Base-by-base conservation (phyloP, 2,113 vertebrate genomes). In the Theristicus caerulescens region DNA sequence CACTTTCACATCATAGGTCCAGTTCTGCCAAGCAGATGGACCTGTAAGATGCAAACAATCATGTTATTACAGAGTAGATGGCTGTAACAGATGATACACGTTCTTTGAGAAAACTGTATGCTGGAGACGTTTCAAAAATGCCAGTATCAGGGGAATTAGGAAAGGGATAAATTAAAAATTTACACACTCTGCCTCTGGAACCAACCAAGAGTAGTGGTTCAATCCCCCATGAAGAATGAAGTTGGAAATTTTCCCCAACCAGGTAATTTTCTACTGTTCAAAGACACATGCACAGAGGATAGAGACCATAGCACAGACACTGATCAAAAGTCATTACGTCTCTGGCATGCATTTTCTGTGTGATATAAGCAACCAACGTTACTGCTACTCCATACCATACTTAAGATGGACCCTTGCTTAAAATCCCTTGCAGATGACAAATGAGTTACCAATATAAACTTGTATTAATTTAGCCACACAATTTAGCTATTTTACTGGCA, bases 21-120 rank as follows among this genome's bases (percentile, higher is more conserved):
- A 98, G 65, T 98, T 97, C 92, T 98, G 98, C 98, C 98, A 99
- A 40, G 98, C 98, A 26, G 97, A 97, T 32, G 96, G 72, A 92
- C 98, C 98, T 98, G 86, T 90, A 73, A 8, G 10, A 58, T 74
- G 70, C 27, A 95, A 57, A 96, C 29, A 93, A 72, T 38, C 2
- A 2, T 22, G 24, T 95, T 85, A 92, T 32, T 88, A 44, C 16
- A 58, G 36, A 90, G 18, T 34, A 47, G 77, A 31, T 66, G 22
- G 24, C 3, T 86, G n/a, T 36, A 80, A 21, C n/a, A 66, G 49
- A 29, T 52, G 47, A 42, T 14, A 57, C 0, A 1, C 5, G 11
- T 25, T 22, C 29, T 76, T 71, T 69, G 24, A 92, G 49, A 61
- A 92, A 82, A 72, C 29, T 21, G 4, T 51, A 13, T 6, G 0